phyloP scores from a whole-genome alignment of 2,888 invertebrate genomes.

The Synanthedon myopaeformis region DNA sequence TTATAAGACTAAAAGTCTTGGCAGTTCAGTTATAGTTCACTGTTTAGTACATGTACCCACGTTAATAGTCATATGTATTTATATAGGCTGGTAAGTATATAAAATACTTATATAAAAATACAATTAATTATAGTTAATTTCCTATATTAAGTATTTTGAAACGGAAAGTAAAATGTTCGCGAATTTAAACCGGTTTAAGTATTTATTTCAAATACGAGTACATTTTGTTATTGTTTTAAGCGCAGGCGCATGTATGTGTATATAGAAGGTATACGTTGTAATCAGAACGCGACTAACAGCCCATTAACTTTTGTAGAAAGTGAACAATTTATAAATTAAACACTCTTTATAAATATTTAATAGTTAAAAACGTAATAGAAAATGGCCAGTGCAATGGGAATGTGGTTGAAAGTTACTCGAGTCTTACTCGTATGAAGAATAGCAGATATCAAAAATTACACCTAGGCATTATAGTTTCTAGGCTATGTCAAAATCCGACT shows the following conservation, averaged over 20 bases:
- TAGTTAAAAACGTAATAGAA: constrained; percentile 7
- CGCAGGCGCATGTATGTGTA: constrained; percentile 7
- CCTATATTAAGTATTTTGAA: background rate
- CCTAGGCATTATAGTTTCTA: too few relatives aligned
- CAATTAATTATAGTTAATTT: too few relatives aligned
- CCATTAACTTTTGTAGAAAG: constrained; percentile 35
- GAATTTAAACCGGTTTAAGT: constrained; percentile 4
- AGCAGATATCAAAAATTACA: too few relatives aligned
- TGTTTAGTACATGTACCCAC: too few relatives aligned
- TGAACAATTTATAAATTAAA: constrained; percentile 22
- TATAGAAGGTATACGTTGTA: constrained; percentile 10
- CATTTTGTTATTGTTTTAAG: constrained; percentile 29
- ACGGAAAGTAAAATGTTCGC: constrained; percentile 18
- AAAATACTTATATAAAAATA: too few relatives aligned
- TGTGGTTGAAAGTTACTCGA: too few relatives aligned
- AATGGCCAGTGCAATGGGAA: too few relatives aligned
- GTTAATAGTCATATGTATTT: too few relatives aligned
- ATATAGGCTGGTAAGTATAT: too few relatives aligned
- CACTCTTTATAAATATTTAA: constrained; percentile 29
- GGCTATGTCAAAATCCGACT: too few relatives aligned
- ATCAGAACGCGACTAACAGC: constrained; percentile 45
- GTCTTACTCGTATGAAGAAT: too few relatives aligned
- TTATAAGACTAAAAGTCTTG: background rate
- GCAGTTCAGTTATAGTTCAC: background rate
- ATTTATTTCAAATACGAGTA: constrained; percentile 13